Percentiles rank a stretch among this genome's conserved stretches.
phyloP scores from a whole-genome alignment of 2,888 invertebrate species.

The Ochropacha duplaris region DNA sequence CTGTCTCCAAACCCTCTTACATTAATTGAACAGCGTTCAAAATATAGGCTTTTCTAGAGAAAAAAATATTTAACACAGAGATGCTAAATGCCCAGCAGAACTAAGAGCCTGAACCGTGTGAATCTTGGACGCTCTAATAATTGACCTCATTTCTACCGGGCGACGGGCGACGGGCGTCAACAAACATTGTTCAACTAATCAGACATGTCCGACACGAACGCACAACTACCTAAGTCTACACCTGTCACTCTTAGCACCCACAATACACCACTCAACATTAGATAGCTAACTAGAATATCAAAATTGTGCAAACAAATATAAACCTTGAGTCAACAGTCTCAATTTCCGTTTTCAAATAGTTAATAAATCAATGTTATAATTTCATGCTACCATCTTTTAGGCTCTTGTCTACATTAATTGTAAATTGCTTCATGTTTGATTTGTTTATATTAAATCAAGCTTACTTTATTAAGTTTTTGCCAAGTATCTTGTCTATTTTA shows the following conservation, averaged over 20 bases:
- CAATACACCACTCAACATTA: conserved; percentile 4
- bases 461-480: background rate
- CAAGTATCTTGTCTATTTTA: background rate
- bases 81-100: background rate
- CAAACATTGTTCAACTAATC: conserved; percentile 18
- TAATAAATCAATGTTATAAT: background rate
- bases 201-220: conserved; percentile 16
- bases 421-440: background rate
- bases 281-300: background rate
- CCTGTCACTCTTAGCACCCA: conserved; percentile 16
- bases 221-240: conserved; percentile 7
- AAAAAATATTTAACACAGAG: background rate
- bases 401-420: background rate
- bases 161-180: no score
- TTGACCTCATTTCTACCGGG: conserved; percentile 5
- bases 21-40: background rate
- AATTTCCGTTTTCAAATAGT: background rate
- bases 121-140: conserved; percentile 3
- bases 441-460: background rate
- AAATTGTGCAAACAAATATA: background rate
- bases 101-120: background rate
- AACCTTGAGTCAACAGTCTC: background rate
- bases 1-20: background rate
- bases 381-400: background rate
- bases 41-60: background rate